These are phyloP conservation scores for Tachyglossus aculeatus DNA, from an alignment of 2,797 vertebrate species.

Conservation along the genomic window DNA sequence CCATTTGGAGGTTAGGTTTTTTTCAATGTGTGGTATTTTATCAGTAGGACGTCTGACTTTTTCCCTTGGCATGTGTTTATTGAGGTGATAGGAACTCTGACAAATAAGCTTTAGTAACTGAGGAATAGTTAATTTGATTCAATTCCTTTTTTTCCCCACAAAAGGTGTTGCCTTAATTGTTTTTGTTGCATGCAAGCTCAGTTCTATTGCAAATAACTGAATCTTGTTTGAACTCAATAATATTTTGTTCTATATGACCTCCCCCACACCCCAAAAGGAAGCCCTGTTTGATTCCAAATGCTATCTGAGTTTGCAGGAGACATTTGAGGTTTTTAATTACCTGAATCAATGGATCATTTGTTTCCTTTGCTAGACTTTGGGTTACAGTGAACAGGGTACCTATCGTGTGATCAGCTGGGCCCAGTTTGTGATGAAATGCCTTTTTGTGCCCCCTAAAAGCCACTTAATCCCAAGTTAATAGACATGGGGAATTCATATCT, in stretches of 20 bases:
- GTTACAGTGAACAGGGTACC: not conserved
- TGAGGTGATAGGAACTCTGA: no score
- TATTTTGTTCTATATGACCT: constrained; percentile 30
- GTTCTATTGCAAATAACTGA: not conserved
- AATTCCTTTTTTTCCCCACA: not conserved
- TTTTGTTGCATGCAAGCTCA: not conserved
- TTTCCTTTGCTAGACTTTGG: constrained; percentile 5
- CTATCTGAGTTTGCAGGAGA: not conserved
- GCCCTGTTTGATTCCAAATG: constrained; percentile 13
- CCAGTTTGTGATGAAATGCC: constrained; percentile 45
- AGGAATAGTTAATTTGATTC: not conserved
- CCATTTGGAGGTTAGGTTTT: not conserved
- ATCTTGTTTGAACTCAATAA: constrained; percentile 16
- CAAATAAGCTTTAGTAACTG: no score
- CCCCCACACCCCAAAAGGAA: no score
- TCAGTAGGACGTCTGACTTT: not conserved
- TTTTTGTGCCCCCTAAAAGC: constrained; percentile 51
- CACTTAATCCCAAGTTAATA: constrained; percentile 52
- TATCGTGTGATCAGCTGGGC: constrained; percentile 24
- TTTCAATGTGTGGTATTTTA: not conserved
- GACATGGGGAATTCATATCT: constrained; percentile 48
- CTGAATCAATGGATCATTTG: constrained; percentile 29
- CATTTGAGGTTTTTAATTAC: constrained; percentile 35
- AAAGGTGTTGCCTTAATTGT: not conserved
- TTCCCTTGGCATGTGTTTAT: not conserved